Evolutionary conservation across 2,888 invertebrate species (phyloP), one percentile per base, ranked within the genome.

Genomic region (Neoaliturus tenellus): DNA sequence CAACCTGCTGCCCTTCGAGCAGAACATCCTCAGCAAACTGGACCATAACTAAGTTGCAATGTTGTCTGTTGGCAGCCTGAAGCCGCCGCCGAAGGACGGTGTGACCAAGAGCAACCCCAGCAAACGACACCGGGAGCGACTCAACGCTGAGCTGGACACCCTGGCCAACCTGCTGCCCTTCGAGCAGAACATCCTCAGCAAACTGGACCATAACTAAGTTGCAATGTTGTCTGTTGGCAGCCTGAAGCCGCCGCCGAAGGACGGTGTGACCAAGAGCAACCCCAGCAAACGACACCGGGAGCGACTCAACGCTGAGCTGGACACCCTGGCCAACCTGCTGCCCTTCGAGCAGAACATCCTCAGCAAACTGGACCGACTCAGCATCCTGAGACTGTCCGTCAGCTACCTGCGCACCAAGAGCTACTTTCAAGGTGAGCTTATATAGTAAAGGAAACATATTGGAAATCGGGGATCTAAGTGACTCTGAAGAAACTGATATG

Each of bases 331-430:
- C 69, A 96, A 97, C 87, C 92, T 98, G 89, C 93, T 98, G 89
- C 99, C 99, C 88, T 99, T 98, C 92, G 98, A 99, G 91, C 98
- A 98, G 92, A 98, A 98, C 91, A 98, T 99, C 90, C 95, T 99
- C 88, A 98, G 98, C 91, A 99, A 99, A 92, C 93, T 99, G 90
- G 99, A 99, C 93, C 95, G 99, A 89, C 95, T 99, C 88, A 99
- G 98, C 90, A 99, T 99, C 89, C 94, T 99, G 88, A 94, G 99
- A 90, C 95, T 99, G 87, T 98, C 98, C 83, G 99, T 99, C 92
- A 98, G 98, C 93, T 99, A 99, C 91, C 94, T 99, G 88, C 95
- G 99, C 89, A 99, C 98, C 90, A 99, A 99, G 93, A 98, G 98
- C 92, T 99, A 99, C 93, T 99, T 99, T 93, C 98, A 99, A 96